Percentiles rank a stretch among this genome's conserved stretches.
Evolutionary conservation across 2,888 invertebrate species (phyloP).

Genomic region (Ectobius pallidus): DNA sequence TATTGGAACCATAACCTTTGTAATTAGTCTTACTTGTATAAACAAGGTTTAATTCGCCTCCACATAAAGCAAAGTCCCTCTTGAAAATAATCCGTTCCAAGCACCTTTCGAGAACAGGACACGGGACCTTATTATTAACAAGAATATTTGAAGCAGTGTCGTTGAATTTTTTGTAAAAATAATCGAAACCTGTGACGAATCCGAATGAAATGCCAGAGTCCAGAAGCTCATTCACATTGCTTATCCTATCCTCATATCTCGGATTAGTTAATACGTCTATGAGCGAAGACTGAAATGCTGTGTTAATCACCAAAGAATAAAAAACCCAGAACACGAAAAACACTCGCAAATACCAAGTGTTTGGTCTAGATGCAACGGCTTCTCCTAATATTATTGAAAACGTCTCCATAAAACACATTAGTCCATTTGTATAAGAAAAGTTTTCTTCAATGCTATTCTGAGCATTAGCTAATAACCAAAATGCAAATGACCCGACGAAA

Average conservation of each 20-base stretch:
- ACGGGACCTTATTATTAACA: neutral
- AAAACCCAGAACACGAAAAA: constrained; percentile 31
- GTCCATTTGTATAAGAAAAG: neutral
- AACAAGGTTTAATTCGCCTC: no score
- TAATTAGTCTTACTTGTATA: no score
- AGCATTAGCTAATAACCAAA: neutral
- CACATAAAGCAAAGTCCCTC: no score
- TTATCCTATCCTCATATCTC: neutral
- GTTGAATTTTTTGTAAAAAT: neutral
- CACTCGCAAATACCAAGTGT: neutral
- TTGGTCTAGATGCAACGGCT: neutral
- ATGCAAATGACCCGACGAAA: neutral
- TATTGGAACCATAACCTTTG: no score
- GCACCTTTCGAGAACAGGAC: no score
- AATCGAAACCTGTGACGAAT: neutral
- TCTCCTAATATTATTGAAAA: neutral
- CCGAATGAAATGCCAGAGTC: neutral
- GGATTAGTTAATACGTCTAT: constrained; percentile 29
- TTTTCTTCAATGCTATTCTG: neutral
- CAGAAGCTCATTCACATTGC: neutral
- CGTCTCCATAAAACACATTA: neutral
- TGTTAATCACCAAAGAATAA: constrained; percentile 32
- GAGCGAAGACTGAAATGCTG: constrained; percentile 33
- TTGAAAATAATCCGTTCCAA: no score
- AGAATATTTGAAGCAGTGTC: neutral